phyloP scores from a whole-genome alignment of 1,140 invertebrate species.

The Zaprionus lachaisei region DNA sequence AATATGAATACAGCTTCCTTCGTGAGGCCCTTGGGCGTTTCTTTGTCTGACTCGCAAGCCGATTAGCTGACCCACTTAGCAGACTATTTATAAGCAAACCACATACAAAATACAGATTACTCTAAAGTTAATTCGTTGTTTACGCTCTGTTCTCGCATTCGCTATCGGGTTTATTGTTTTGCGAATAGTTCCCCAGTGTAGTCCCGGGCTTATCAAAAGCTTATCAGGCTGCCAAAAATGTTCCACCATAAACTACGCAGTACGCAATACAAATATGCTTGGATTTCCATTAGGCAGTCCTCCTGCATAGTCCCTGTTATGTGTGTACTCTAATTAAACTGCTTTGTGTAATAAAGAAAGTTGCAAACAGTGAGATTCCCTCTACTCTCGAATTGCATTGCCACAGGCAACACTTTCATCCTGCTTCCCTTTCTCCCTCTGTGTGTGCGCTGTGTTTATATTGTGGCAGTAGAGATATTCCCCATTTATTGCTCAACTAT shows the following conservation, averaged over 20 bases:
- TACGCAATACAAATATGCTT: background rate
- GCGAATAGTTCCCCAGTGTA: constrained; percentile 12
- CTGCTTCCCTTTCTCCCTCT: background rate
- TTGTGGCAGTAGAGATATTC: background rate
- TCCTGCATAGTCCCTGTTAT: background rate
- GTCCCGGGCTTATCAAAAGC: constrained; percentile 30
- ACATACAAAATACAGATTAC: constrained; percentile 13
- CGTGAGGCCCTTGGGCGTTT: background rate
- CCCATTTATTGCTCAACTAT: constrained; percentile 9
- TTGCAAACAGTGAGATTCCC: background rate
- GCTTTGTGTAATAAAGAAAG: constrained; percentile 5
- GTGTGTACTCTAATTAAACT: background rate
- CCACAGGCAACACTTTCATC: background rate
- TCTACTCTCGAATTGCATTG: background rate
- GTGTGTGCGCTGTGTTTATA: background rate
- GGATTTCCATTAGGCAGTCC: background rate
- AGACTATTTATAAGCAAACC: constrained; percentile 31
- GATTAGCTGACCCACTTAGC: constrained; percentile 38
- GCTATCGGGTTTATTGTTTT: constrained; percentile 26
- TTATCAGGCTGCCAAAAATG: constrained; percentile 8
- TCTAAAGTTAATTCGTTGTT: constrained; percentile 15
- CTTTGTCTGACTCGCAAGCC: constrained; percentile 1
- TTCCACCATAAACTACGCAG: background rate
- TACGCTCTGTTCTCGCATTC: background rate
- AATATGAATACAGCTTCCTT: background rate